Evolutionary conservation across 37 sponge, comb jelly and placozoan genomes (phyloP).

Genomic region (Sycon ciliatum): DNA sequence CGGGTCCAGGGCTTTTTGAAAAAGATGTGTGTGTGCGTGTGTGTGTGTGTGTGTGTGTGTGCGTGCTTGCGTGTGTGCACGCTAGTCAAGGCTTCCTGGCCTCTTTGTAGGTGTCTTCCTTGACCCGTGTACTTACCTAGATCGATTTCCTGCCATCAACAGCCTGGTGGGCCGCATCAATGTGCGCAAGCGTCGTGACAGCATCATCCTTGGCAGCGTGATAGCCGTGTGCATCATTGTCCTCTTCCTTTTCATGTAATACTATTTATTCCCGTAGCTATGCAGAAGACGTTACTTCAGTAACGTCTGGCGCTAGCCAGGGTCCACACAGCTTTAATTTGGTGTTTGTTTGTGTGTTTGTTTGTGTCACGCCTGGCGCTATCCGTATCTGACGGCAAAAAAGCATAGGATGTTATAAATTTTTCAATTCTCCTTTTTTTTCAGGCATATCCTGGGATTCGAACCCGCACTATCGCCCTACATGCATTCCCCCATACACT

Average conservation of each 20-base stretch:
- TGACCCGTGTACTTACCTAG: slow-evolving; percentile 19
- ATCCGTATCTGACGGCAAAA: too few species aligned
- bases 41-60: slow-evolving; percentile 1
- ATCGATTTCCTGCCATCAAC: slow-evolving; percentile 87
- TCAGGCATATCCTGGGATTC: too few species aligned
- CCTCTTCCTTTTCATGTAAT: slow-evolving; percentile 64
- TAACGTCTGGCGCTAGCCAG: too few species aligned
- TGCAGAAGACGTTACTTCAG: too few species aligned
- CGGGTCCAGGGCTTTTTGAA: not conserved
- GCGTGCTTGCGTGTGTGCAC: not conserved
- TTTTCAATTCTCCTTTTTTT: too few species aligned
- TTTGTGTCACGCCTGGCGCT: too few species aligned
- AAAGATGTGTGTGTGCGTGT: not conserved
- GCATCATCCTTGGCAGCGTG: slow-evolving; percentile 87
- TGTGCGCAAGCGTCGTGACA: slow-evolving; percentile 73
- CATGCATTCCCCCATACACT: too few species aligned
- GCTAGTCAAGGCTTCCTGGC: not conserved
- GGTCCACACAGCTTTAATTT: too few species aligned
- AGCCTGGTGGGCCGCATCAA: slow-evolving; percentile 89
- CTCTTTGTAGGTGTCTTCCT: not conserved
- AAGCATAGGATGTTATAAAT: too few species aligned
- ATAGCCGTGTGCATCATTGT: slow-evolving; percentile 89
- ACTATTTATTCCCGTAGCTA: too few species aligned
- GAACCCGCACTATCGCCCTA: too few species aligned
- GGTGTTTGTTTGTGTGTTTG: too few species aligned